Base-by-base conservation (phyloP, 2,888 invertebrate species). In the Barypeithes pellucidus region DNA sequence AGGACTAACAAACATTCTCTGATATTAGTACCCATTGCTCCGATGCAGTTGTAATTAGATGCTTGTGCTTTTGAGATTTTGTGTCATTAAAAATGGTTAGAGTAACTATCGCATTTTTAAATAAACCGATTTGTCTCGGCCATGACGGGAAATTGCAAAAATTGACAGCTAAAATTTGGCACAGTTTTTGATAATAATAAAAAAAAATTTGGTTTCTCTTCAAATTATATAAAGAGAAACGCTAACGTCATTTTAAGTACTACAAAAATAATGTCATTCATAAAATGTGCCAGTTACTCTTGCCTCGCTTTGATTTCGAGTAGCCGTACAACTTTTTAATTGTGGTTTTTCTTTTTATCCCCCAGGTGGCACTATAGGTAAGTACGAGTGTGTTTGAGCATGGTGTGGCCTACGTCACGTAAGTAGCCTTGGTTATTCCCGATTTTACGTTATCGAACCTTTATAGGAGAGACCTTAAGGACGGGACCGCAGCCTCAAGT, bases 401-500 rank as follows among this genome's bases (percentile, higher is more conserved):
- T 71, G 70, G 33, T 74, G 61, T 67, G 45, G 39, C 39, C 39
- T 24, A 29, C 36, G 33, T 18, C 60, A n/a, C 41, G 47, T 67
- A 54, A 52, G 60, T 60, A 41, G n/a, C 14, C 39, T 16, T 33
- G 11, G 24, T 57, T 12, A n/a, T n/a, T n/a, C 39, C 39, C 39
- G 1, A 2, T 16, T n/a, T 33, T 33, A 33, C 33, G 0, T 24
- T 57, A 16, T 57, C 16, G 33, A 18, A 57, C 14, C 24, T 54
- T 61, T 69, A 43, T 70, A 83, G 83, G 83, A 52, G 83, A 83
- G 73, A 83, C 82, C 41, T 73, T 82, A 68, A 76, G 86, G 73
- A 81, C 82, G 75, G 84, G 81, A 72, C 85, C 85, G 79, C 85
- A 85, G 79, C 84, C 84, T 65, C 85, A 85, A 81, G 84, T 84